A percentile compares a stretch with the other conserved stretches of the same genome.
Conservation (phyloP, 30 jellyfish, hydroid and myxozoan genomes). For the Aurelia coerulea region DNA sequence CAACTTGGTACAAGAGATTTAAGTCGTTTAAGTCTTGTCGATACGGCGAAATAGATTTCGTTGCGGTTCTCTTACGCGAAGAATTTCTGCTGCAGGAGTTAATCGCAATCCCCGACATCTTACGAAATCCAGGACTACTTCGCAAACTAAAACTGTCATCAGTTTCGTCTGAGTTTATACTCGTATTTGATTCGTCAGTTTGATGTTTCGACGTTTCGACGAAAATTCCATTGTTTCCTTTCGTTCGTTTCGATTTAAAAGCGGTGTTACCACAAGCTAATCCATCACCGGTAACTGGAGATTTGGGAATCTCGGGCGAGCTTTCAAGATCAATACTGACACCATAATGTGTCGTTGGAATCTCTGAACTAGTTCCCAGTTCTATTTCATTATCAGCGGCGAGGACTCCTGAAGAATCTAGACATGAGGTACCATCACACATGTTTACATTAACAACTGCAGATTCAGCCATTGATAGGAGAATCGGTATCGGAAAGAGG, state of each 20-base stretch:
- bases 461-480: conserved; percentile 69
- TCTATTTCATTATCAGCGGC: conserved; percentile 58
- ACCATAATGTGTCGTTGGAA: conserved; percentile 46
- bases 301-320: conserved; percentile 18
- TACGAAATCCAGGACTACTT: neutral
- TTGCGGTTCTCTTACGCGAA: neutral
- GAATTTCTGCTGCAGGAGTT: neutral
- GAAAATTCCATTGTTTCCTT: neutral
- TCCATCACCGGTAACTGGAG: neutral
- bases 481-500: conserved; percentile 71
- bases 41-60: neutral
- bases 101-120: neutral
- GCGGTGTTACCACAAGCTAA: neutral
- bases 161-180: neutral
- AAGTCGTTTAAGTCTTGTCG: conserved; percentile 21
- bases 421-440: conserved; percentile 51
- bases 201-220: neutral
- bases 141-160: neutral
- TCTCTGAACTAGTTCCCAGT: conserved; percentile 54
- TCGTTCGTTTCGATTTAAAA: neutral
- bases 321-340: conserved; percentile 47
- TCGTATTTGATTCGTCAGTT: neutral
- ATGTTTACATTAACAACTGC: conserved; percentile 63
- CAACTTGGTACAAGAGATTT: conserved; percentile 10
- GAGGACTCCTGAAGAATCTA: conserved; percentile 44